These are phyloP conservation scores for Erethizon dorsatum DNA, from an alignment of 2,797 vertebrate genomes.

Conservation along the genomic window DNA sequence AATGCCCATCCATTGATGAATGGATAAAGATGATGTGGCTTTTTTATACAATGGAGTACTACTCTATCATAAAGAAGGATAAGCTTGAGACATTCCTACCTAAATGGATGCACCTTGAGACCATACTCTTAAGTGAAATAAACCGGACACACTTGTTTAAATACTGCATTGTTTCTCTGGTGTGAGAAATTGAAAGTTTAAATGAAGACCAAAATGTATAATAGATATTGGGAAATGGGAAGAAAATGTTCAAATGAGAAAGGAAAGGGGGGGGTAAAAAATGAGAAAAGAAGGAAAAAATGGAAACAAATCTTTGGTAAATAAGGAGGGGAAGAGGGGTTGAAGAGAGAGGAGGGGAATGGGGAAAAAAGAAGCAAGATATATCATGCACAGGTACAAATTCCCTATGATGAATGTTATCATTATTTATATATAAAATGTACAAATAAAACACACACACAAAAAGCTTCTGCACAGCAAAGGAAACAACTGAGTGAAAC, in stretches of 20 bases:
- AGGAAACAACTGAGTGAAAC: background rate
- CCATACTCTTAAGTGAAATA: background rate
- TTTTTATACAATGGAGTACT: no score
- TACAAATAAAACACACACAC: background rate
- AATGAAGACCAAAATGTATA: background rate
- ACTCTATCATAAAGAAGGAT: no score
- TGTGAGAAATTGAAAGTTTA: background rate
- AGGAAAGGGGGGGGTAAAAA: background rate
- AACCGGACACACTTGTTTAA: background rate
- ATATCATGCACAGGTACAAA: background rate
- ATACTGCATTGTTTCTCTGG: background rate
- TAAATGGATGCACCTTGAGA: background rate
- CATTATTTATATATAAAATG: background rate
- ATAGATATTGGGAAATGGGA: background rate
- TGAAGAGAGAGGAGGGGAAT: background rate
- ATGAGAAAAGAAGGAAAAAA: background rate
- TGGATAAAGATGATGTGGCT: no score
- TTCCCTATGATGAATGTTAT: background rate
- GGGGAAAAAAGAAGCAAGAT: background rate
- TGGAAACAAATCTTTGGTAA: background rate
- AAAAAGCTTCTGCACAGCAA: background rate
- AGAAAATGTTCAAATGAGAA: background rate
- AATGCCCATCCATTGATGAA: no score
- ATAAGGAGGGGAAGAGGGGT: background rate
- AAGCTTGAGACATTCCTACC: no score